phyloP scores from a whole-genome alignment of 2,888 invertebrate genomes.

The Erpobdella octoculata region DNA sequence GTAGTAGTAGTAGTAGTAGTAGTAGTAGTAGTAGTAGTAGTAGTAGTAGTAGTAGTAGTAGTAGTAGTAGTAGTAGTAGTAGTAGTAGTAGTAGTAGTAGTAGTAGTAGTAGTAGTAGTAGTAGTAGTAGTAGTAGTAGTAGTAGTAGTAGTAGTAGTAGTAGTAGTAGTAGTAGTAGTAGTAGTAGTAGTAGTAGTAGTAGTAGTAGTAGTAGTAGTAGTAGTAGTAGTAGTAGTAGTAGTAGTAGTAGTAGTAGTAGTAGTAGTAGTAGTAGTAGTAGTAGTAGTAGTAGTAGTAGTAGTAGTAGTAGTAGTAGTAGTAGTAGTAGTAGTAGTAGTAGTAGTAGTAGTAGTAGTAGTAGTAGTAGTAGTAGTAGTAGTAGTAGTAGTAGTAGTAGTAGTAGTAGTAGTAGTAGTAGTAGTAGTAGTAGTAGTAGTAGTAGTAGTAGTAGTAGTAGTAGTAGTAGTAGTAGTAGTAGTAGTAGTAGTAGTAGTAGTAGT shows the following conservation, averaged over 20 bases:
- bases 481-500: constrained; percentile 17
- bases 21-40: constrained; percentile 1
- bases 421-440: constrained; percentile 17
- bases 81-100: constrained; percentile 1
- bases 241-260: constrained; percentile 19
- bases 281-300: constrained; percentile 1
- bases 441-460: constrained; percentile 17
- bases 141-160: constrained; percentile 2
- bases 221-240: constrained; percentile 16
- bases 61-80: constrained; percentile 1
- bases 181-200: constrained; percentile 6
- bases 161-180: not conserved
- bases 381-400: constrained; percentile 1
- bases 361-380: not conserved
- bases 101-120: constrained; percentile 1
- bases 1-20: constrained; percentile 1
- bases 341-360: constrained; percentile 1
- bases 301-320: constrained; percentile 1
- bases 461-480: constrained; percentile 17
- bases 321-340: constrained; percentile 1
- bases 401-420: constrained; percentile 4
- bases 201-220: constrained; percentile 14
- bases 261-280: not conserved
- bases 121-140: constrained; percentile 1
- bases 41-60: constrained; percentile 1